A percentile compares a stretch with the other conserved stretches of the same genome.
phyloP scores from a whole-genome alignment of 2,113 vertebrate species.

The Baryphthengus martii region DNA sequence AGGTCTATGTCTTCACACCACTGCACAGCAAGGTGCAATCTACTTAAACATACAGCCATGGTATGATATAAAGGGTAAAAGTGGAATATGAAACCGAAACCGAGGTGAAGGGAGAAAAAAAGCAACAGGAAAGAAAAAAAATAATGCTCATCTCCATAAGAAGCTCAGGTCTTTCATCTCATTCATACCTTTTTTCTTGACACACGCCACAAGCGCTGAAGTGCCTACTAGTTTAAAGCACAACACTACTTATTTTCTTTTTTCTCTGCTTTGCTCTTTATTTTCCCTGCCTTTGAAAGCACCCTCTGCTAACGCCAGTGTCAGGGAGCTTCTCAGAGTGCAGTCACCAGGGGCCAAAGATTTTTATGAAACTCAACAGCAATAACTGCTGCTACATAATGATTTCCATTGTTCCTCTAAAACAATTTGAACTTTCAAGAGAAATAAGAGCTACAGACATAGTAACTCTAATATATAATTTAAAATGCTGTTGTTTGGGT shows the following conservation, averaged over 20 bases:
- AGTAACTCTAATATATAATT: not conserved
- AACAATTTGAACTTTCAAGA: not conserved
- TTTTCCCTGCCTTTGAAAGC: not conserved
- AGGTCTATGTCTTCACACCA: not conserved
- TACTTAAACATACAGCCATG: not conserved
- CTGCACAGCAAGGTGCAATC: not conserved
- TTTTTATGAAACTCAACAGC: not conserved
- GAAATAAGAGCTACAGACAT: not conserved
- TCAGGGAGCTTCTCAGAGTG: not conserved
- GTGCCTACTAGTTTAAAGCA: not conserved
- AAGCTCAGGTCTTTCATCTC: not conserved
- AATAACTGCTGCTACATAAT: not conserved
- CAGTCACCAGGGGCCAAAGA: not conserved
- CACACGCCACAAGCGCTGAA: not conserved
- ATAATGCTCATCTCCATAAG: not conserved
- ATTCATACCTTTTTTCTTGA: not conserved
- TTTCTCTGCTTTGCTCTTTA: not conserved
- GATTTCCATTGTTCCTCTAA: not conserved
- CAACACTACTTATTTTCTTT: not conserved
- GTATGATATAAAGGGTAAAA: not conserved
- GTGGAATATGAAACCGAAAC: not conserved
- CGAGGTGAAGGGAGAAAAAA: not conserved
- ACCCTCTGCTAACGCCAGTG: not conserved
- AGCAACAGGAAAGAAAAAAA: not conserved
- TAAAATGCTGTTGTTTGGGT: not conserved